Base-by-base conservation (phyloP, 2,888 invertebrate species). In the Xylota segnis region DNA sequence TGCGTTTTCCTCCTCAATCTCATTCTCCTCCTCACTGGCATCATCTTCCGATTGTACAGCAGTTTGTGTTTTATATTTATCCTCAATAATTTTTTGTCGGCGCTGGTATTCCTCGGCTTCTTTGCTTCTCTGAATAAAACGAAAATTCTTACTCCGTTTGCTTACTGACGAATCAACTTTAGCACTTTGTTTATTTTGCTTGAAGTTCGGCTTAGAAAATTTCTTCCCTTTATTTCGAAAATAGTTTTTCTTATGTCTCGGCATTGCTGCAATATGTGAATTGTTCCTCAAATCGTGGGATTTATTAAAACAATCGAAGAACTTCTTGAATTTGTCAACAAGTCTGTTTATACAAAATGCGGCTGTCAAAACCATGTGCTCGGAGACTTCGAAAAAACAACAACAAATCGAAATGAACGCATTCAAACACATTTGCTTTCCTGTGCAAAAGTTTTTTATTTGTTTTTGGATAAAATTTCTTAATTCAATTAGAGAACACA, bases 1-100 rank as follows among this genome's bases (percentile, higher is more conserved):
- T 4, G 93, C 92, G 91, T 95, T 92, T 50, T 89, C 88, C 78
- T 92, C 93, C 72, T 94, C 94, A 82, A 94, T 94, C n/a, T 94
- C 93, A 23, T 93, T 92, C 75, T 93, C 93, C 14, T 82, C 74
- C 12, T 71, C 79, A 16, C 65, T 75, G 0, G 65, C 71, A 4
- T 78, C 50, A 7, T 78, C 58, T 1, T 59, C 56, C 0, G 7
- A 14, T 9, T 7, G 0, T 32, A 52, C 66, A 52, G 37, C 34
- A 14, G 54, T 43, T 87, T 88, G 58, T n/a, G 72, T 45, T 61
- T 74, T 87, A 59, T 88, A 88, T 18, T 87, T 87, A 18, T 88
- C 79, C 59, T 89, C 89, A 68, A 89, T 56, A 56, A 87, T 74
- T 70, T 81, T 89, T 43, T 90, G 89, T 7, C 89, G 72, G 23